Evolutionary conservation across 2,888 invertebrate species (phyloP).

Genomic region (Troides helena): DNA sequence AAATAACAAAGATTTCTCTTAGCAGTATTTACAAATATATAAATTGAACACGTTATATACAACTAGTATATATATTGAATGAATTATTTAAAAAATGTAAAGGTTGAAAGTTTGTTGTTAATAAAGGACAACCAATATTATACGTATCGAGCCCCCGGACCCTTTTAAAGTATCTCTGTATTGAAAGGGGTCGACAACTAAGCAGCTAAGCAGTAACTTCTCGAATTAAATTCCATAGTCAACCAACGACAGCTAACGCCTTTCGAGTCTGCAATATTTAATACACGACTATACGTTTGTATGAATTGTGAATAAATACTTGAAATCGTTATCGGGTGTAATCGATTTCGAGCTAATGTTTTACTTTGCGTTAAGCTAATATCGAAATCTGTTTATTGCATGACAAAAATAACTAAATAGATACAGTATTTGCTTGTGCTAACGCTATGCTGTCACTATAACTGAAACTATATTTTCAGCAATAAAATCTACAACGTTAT

Average conservation of each 20-base stretch:
- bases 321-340: background rate
- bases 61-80: too few species aligned
- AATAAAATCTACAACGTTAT: too few species aligned
- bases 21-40: too few species aligned
- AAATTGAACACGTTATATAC: too few species aligned
- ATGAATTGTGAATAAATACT: slow-evolving; percentile 1
- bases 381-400: background rate
- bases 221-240: slow-evolving; percentile 61
- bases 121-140: slow-evolving; percentile 47
- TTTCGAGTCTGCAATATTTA: slow-evolving; percentile 18
- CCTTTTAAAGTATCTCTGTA: slow-evolving; percentile 59
- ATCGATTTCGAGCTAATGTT: background rate
- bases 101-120: background rate
- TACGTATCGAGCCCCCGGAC: slow-evolving; percentile 48
- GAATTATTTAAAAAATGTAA: background rate
- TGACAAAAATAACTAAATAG: background rate
- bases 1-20: too few species aligned
- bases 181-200: slow-evolving; percentile 58
- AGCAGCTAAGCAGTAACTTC: slow-evolving; percentile 56
- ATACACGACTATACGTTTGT: slow-evolving; percentile 7
- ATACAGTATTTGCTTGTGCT: too few species aligned
- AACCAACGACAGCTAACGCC: slow-evolving; percentile 39
- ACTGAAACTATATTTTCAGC: too few species aligned
- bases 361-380: background rate
- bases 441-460: too few species aligned